Conservation (phyloP, 2,797 vertebrate species). For the Pangasius macronema region DNA sequence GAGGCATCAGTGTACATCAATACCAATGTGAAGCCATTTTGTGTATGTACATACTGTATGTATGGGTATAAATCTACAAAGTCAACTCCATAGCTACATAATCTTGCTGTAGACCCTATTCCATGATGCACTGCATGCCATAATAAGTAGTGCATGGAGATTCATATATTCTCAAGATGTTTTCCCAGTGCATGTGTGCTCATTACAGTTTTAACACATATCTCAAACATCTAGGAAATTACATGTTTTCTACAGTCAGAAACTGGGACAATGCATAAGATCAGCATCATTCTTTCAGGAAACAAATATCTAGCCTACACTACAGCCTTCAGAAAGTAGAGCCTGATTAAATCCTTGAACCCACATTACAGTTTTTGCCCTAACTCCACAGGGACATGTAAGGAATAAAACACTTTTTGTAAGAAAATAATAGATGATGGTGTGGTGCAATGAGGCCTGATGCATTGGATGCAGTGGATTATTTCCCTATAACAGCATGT, state of each 20-base stretch:
- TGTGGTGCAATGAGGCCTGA: not conserved
- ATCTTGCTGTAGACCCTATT: not conserved
- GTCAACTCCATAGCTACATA: not conserved
- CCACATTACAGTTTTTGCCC: not conserved
- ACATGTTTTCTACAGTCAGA: not conserved
- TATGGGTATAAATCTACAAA: not conserved
- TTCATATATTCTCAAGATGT: not conserved
- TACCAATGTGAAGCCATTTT: not conserved
- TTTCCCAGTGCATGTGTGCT: not conserved
- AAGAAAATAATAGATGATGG: not conserved
- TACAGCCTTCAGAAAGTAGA: not conserved
- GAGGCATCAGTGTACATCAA: not conserved
- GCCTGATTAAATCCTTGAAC: conserved; percentile 23
- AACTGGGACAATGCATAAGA: conserved; percentile 21
- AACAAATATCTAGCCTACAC: conserved; percentile 8
- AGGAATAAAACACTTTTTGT: conserved; percentile 1
- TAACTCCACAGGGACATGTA: not conserved
- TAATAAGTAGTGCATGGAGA: not conserved
- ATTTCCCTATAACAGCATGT: not conserved
- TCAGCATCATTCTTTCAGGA: conserved; percentile 33
- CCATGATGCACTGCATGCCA: not conserved
- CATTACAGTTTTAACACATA: not conserved
- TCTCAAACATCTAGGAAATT: not conserved
- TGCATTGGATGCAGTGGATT: not conserved
- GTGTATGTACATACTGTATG: not conserved